Percentiles rank a stretch among this genome's conserved stretches.
Conservation (phyloP, 2,113 vertebrate genomes). For the Paratilapia polleni region DNA sequence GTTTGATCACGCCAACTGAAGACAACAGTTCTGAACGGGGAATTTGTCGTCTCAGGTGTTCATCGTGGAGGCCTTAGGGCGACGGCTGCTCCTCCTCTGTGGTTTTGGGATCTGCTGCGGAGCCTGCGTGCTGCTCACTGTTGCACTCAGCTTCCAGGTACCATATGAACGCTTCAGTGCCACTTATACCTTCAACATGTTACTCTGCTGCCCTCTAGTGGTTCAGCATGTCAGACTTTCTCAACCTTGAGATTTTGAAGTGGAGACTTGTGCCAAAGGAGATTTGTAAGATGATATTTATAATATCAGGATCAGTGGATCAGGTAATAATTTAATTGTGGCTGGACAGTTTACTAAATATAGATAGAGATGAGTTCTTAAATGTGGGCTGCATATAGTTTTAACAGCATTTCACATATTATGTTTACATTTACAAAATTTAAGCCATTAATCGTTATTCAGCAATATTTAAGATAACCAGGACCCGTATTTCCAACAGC, state of each 20-base stretch:
- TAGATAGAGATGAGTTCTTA: neutral
- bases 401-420: neutral
- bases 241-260: neutral
- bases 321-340: neutral
- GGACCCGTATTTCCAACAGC: neutral
- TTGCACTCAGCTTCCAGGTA: slow-evolving; percentile 89
- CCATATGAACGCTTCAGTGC: neutral
- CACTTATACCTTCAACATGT: neutral
- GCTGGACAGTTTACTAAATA: neutral
- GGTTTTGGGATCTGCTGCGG: slow-evolving; percentile 88
- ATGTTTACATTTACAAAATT: neutral
- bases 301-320: neutral
- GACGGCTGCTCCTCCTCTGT: slow-evolving; percentile 85
- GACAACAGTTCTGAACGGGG: neutral
- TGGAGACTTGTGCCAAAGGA: neutral
- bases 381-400: neutral
- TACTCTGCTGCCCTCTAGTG: slow-evolving; percentile 52
- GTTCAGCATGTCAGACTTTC: neutral
- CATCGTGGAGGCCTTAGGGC: slow-evolving; percentile 88
- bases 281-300: neutral
- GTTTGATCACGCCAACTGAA: neutral
- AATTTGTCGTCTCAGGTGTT: slow-evolving; percentile 81
- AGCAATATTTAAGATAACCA: neutral
- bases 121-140: slow-evolving; percentile 83
- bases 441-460: neutral